Conservation (phyloP, 1,140 invertebrate species). For the Lamellibrachia luymesi region DNA sequence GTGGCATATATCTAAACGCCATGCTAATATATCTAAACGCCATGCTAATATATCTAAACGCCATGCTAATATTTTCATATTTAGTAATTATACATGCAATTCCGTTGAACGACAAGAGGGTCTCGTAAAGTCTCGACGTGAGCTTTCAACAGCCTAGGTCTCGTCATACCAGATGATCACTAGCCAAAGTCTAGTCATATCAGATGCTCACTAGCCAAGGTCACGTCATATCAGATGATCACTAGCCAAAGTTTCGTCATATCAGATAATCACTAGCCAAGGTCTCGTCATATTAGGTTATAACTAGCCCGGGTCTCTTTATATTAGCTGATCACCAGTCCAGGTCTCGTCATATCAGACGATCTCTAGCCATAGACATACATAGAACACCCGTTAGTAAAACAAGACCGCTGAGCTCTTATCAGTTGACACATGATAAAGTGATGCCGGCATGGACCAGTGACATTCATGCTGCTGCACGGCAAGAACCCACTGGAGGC, state of each 20-base stretch:
- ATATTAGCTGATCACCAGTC: too few relatives aligned
- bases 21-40: background rate
- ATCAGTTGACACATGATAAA: too few relatives aligned
- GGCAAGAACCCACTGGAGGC: too few relatives aligned
- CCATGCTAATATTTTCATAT: background rate
- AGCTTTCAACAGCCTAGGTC: background rate
- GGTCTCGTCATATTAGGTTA: too few relatives aligned
- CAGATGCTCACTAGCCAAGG: background rate
- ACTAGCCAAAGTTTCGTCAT: background rate
- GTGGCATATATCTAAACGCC: background rate
- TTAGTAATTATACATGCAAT: background rate
- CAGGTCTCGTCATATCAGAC: too few relatives aligned
- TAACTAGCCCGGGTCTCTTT: too few relatives aligned
- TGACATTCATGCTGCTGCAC: too few relatives aligned
- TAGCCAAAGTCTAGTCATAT: background rate
- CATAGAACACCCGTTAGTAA: too few relatives aligned
- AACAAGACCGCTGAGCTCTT: too few relatives aligned
- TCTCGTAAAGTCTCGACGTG: background rate
- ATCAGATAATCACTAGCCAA: background rate
- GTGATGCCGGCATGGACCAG: too few relatives aligned
- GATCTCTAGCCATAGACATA: too few relatives aligned
- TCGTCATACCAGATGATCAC: background rate
- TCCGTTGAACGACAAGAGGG: background rate
- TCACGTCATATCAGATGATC: background rate
- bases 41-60: background rate